Percentiles rank a stretch among this genome's conserved stretches.
These are phyloP conservation scores for Cepphus grylle DNA, from an alignment of 2,113 vertebrate genomes.

Conservation along the genomic window DNA sequence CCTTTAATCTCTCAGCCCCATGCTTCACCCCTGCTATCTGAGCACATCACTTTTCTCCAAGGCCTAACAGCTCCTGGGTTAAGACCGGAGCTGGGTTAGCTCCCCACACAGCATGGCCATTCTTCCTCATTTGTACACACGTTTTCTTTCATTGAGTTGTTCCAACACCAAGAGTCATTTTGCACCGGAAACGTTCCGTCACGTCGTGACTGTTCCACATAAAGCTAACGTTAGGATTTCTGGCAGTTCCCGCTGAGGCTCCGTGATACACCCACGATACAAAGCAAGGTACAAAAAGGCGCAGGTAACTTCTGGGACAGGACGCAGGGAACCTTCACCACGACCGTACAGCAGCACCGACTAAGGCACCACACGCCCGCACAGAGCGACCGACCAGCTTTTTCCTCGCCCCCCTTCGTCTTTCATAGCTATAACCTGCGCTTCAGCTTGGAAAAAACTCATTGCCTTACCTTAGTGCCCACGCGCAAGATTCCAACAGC, in stretches of 20 bases:
- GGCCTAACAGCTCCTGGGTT: background rate
- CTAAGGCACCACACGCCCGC: background rate
- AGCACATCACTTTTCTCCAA: background rate
- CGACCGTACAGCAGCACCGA: fast-evolving
- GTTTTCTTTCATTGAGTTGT: background rate
- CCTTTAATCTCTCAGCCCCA: background rate
- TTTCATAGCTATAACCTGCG: background rate
- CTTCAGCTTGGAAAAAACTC: background rate
- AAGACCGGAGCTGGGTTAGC: background rate
- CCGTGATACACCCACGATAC: fast-evolving
- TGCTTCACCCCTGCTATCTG: background rate
- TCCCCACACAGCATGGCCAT: background rate
- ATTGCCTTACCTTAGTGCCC: background rate
- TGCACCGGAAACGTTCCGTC: background rate
- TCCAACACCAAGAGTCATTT: background rate
- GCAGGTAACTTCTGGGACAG: background rate
- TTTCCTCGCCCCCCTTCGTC: background rate
- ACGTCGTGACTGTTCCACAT: no score
- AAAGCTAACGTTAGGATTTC: background rate
- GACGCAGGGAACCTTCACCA: background rate
- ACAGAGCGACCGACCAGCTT: no score
- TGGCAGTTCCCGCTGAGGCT: background rate
- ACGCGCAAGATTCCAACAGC: fast-evolving
- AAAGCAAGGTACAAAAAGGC: background rate
- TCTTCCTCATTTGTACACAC: background rate